Evolutionary conservation across 1,140 invertebrate genomes (phyloP).

Genomic region (Probaryconus sp.): DNA sequence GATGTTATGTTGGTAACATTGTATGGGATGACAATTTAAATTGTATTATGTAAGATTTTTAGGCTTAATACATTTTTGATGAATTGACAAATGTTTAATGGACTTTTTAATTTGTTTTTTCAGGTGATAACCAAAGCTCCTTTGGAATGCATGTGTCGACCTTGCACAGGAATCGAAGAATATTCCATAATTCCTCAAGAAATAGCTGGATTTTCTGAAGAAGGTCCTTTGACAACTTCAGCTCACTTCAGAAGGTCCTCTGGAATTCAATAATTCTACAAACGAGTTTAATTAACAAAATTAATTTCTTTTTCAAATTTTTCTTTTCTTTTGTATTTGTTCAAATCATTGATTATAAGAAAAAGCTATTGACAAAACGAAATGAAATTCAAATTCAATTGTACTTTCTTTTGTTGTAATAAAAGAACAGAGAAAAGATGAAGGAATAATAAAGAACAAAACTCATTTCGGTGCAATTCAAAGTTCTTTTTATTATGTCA

Average conservation of each 20-base stretch:
- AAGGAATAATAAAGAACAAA: conserved; percentile 17
- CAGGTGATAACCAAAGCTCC: conserved; percentile 94
- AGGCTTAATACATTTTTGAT: too few relatives aligned
- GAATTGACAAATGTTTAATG: too few relatives aligned
- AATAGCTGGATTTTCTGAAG: conserved; percentile 91
- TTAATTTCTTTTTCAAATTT: too few relatives aligned
- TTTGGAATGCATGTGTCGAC: conserved; percentile 94
- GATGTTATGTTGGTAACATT: too few relatives aligned
- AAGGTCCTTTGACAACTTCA: conserved; percentile 82
- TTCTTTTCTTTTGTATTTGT: too few relatives aligned
- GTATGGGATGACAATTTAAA: too few relatives aligned
- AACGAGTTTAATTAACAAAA: too few relatives aligned
- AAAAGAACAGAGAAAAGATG: not conserved
- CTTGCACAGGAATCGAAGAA: conserved; percentile 93
- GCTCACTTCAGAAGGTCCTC: conserved; percentile 84
- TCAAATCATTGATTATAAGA: too few relatives aligned
- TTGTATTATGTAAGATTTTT: too few relatives aligned
- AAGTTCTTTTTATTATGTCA: conserved; percentile 69
- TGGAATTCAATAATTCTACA: conserved; percentile 72
- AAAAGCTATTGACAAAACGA: too few relatives aligned
- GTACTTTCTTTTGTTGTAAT: not conserved
- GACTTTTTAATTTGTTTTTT: conserved; percentile 45
- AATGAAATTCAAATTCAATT: too few relatives aligned
- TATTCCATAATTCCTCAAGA: conserved; percentile 92
- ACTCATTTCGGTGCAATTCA: conserved; percentile 48